These are phyloP conservation scores for Rallus crepitans DNA, from an alignment of 2,797 vertebrate species.

Conservation along the genomic window DNA sequence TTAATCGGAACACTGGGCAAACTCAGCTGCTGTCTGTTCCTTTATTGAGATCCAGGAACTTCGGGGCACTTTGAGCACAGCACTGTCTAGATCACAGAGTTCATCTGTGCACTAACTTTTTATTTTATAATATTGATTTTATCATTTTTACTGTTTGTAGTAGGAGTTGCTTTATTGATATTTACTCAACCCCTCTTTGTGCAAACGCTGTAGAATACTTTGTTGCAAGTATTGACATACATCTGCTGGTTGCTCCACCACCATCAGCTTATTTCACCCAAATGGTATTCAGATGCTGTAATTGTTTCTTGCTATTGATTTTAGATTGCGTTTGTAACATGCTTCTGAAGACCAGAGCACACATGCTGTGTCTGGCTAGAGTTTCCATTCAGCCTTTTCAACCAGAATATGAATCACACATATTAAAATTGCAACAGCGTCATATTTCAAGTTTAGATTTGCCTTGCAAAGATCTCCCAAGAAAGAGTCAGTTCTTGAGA, in stretches of 20 bases:
- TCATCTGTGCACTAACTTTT: constrained; percentile 79
- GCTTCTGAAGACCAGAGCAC: constrained; percentile 70
- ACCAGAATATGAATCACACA: background rate
- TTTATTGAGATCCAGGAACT: background rate
- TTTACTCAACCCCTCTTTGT: constrained; percentile 79
- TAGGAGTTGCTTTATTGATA: constrained; percentile 77
- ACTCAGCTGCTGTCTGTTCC: background rate
- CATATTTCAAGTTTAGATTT: background rate
- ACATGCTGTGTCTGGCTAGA: constrained; percentile 30
- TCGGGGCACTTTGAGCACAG: background rate
- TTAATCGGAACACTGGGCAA: background rate
- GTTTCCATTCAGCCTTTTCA: constrained; percentile 23
- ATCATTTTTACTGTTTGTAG: constrained; percentile 81
- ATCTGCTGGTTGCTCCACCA: constrained; percentile 64
- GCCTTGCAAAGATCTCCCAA: background rate
- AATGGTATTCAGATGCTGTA: constrained; percentile 82
- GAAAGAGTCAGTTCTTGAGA: background rate
- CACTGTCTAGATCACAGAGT: constrained; percentile 50
- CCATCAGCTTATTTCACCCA: constrained; percentile 74
- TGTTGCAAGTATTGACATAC: constrained; percentile 75
- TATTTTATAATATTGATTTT: constrained; percentile 83
- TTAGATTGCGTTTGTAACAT: constrained; percentile 77
- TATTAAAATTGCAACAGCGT: background rate
- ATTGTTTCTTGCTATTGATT: constrained; percentile 83
- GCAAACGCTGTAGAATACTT: constrained; percentile 65